These are phyloP conservation scores for Tipula lateralis DNA, from an alignment of 2,888 invertebrate genomes.

Conservation along the genomic window DNA sequence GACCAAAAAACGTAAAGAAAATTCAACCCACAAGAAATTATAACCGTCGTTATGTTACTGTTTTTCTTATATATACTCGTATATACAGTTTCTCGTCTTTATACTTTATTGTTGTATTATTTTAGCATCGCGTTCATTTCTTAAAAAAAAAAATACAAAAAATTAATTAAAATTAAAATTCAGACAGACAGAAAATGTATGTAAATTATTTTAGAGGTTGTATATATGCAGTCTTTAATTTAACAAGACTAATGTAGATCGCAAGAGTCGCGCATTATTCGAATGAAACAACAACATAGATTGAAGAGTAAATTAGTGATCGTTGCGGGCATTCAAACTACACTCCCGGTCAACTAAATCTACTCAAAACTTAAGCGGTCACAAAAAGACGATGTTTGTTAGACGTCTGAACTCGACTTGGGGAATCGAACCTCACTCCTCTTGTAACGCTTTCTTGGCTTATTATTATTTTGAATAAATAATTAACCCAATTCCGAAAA, in stretches of 20 bases:
- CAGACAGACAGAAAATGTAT: background rate
- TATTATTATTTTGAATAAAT: too few species aligned
- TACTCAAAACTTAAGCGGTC: too few species aligned
- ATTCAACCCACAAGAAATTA: slow-evolving; percentile 13
- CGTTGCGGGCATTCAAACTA: background rate
- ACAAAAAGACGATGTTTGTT: too few species aligned
- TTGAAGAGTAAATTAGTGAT: slow-evolving; percentile 9
- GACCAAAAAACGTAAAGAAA: background rate
- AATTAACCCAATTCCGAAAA: too few species aligned
- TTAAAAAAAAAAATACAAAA: background rate
- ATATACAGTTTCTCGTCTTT: background rate
- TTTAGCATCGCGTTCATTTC: background rate
- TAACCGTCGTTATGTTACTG: background rate
- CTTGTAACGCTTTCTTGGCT: too few species aligned
- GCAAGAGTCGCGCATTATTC: background rate
- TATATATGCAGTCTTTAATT: background rate
- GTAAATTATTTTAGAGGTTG: background rate
- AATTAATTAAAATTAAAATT: slow-evolving; percentile 24
- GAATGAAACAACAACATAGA: background rate
- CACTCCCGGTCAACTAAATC: too few species aligned
- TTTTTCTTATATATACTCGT: too few species aligned
- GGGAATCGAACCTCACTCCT: too few species aligned
- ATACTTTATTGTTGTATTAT: background rate
- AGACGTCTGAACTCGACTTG: too few species aligned
- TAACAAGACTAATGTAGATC: background rate